Evolutionary conservation across 2,113 vertebrate genomes (phyloP).

Genomic region (Grus americana): DNA sequence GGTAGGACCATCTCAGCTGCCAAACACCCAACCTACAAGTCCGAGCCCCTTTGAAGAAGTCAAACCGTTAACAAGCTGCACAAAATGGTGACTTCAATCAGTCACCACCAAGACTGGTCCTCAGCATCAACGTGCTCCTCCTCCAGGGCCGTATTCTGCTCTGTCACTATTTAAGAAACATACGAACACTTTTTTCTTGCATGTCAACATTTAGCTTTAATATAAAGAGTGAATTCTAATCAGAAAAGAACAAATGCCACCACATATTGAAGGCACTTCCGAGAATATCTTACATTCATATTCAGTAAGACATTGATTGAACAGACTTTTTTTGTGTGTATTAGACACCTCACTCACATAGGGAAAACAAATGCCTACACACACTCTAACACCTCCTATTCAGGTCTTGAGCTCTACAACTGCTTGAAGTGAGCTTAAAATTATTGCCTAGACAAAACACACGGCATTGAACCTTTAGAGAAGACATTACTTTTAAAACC

Average conservation of each 20-base stretch:
- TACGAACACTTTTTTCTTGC: not conserved
- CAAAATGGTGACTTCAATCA: not conserved
- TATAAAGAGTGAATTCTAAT: not conserved
- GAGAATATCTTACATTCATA: not conserved
- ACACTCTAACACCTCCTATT: not conserved
- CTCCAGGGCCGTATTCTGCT: not conserved
- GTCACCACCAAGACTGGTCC: not conserved
- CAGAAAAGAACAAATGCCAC: not conserved
- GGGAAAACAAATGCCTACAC: slow-evolving; percentile 27
- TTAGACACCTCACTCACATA: not conserved
- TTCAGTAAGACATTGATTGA: not conserved
- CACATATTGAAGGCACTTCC: rapidly evolving
- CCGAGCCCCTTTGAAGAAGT: not conserved
- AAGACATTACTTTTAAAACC: not conserved
- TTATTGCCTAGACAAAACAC: not conserved
- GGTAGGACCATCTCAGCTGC: not conserved
- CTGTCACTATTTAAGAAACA: not conserved
- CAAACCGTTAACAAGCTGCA: not conserved
- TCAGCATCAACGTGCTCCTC: not conserved
- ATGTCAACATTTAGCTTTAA: not conserved
- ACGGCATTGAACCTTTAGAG: not conserved
- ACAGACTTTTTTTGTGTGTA: not conserved
- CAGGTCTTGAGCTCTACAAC: not conserved
- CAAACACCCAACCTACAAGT: not conserved
- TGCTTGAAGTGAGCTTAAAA: not conserved